phyloP scores from a whole-genome alignment of 2,888 invertebrate genomes.

The Acanthosepion lycidas region DNA sequence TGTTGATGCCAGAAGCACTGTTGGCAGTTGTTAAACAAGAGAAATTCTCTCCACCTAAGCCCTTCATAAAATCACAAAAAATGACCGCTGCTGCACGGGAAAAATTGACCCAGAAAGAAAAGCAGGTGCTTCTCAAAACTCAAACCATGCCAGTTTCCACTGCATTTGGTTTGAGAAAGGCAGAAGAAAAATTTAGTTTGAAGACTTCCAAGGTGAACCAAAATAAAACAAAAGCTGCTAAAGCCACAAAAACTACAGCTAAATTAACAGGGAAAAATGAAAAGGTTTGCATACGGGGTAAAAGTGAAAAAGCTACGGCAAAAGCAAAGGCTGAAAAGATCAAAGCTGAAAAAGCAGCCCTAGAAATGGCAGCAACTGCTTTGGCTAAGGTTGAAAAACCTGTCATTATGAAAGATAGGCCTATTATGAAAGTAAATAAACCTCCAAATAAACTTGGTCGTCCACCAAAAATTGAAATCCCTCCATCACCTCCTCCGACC shows the following conservation, averaged over 20 bases:
- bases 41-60: neutral
- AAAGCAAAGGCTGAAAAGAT: neutral
- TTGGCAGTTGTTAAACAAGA: neutral
- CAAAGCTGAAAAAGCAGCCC: constrained; percentile 20
- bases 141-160: neutral
- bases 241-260: neutral
- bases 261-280: neutral
- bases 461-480: constrained; percentile 46
- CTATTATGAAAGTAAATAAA: constrained; percentile 35
- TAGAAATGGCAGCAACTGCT: neutral
- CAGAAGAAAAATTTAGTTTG: neutral
- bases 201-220: neutral
- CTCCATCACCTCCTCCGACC: constrained; percentile 51
- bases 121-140: neutral
- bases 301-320: neutral
- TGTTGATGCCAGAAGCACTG: neutral
- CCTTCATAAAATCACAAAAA: neutral
- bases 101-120: neutral
- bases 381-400: constrained; percentile 13
- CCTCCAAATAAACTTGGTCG: constrained; percentile 45
- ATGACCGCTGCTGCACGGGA: neutral
- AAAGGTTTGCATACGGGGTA: neutral
- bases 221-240: neutral
- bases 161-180: neutral
- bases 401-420: constrained; percentile 13